Conservation (phyloP, 2,113 vertebrate genomes). For the Brevimyrus niger region DNA sequence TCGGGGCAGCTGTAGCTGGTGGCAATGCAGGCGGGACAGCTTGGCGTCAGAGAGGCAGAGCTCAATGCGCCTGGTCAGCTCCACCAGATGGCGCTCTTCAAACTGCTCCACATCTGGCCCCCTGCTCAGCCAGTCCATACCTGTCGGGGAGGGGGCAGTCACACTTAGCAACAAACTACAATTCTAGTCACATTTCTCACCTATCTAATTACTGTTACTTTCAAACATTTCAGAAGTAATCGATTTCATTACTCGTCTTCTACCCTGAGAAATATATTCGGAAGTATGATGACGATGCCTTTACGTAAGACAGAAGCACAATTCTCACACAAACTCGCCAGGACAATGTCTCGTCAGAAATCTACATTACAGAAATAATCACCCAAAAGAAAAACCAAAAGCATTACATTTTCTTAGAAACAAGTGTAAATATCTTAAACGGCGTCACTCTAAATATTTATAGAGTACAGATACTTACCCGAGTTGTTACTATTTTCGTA, state of each 20-base stretch:
- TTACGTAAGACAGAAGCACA: not conserved
- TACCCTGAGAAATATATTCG: not conserved
- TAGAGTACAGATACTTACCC: conserved; percentile 45
- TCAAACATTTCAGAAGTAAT: not conserved
- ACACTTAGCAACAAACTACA: not conserved
- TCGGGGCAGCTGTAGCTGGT: conserved; percentile 54
- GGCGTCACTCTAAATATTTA: not conserved
- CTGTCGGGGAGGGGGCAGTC: conserved; percentile 17
- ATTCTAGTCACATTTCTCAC: not conserved
- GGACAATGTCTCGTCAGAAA: not conserved
- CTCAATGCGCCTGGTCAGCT: conserved; percentile 52
- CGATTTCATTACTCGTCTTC: not conserved
- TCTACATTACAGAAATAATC: conserved; percentile 13
- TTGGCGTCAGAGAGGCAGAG: conserved; percentile 56
- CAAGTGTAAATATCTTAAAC: not conserved
- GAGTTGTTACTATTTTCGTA: conserved; percentile 31
- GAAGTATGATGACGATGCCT: not conserved
- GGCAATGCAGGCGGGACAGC: conserved; percentile 48
- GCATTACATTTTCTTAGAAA: not conserved
- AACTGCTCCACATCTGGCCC: conserved; percentile 35
- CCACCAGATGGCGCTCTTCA: conserved; percentile 37
- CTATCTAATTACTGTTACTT: not conserved
- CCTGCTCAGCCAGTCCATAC: conserved; percentile 36
- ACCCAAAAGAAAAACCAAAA: not conserved
- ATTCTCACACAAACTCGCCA: not conserved